A percentile compares a stretch with the other conserved stretches of the same genome.
These are phyloP conservation scores for Hedychridium roseum DNA, from an alignment of 2,888 invertebrate species.

Conservation along the genomic window DNA sequence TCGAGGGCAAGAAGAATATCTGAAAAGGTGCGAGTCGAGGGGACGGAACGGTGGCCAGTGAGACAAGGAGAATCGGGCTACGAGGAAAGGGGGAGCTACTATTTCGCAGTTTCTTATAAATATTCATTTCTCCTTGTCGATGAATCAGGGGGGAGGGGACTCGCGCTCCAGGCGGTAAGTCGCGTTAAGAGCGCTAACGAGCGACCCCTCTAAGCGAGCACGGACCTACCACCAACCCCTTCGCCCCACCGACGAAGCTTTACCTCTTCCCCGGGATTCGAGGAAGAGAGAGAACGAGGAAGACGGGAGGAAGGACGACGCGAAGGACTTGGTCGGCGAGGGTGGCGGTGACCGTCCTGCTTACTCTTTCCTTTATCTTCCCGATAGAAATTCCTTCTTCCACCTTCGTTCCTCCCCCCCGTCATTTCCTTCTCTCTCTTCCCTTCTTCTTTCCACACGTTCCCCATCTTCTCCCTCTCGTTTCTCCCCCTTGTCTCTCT, in stretches of 20 bases:
- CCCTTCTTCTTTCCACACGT: not conserved
- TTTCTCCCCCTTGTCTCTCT: constrained; percentile 13
- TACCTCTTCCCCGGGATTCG: no score
- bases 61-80: constrained; percentile 7
- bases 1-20: no score
- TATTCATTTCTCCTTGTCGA: constrained; percentile 59
- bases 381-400: constrained; percentile 26
- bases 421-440: not conserved
- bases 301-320: constrained; percentile 18
- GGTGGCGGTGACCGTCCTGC: not conserved
- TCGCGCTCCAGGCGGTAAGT: constrained; percentile 61
- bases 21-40: constrained; percentile 5
- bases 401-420: constrained; percentile 16
- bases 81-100: constrained; percentile 40
- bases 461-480: constrained; percentile 1
- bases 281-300: no score
- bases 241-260: no score
- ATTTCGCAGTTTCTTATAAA: constrained; percentile 63
- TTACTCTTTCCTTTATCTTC: constrained; percentile 11
- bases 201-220: constrained; percentile 48
- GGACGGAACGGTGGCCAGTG: constrained; percentile 1
- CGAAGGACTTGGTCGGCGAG: constrained; percentile 1
- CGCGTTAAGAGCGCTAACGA: constrained; percentile 63
- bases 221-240: constrained; percentile 10
- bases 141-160: constrained; percentile 54